Evolutionary conservation across 2,888 invertebrate genomes (phyloP), one percentile per base, ranked within the genome.

Genomic region (Stramonita haemastoma): DNA sequence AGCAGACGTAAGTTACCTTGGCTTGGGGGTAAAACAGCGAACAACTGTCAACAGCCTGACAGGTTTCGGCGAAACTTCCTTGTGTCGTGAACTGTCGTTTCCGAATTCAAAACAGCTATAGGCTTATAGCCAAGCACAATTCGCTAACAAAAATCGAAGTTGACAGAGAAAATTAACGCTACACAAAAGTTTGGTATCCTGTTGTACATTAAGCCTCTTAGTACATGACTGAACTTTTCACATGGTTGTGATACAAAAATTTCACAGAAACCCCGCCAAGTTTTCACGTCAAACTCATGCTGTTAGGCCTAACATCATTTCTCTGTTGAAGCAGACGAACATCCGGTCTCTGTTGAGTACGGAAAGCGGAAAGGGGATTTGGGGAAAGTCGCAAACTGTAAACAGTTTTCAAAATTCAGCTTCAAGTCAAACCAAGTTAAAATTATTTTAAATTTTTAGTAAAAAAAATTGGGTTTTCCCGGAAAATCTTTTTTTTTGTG

Each of bases 301-400:
- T 46, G 32, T n/a, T n/a, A 73, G n/a, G 13, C 22, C 13, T 46
- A 13, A 83, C 36, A 26, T 22, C 19, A 15, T 56, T 46, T 46
- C 46, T 46, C n/a, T 17, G 85, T 19, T 19, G 85, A 29, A 85
- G 85, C 56, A 56, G 85, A 85, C 56, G 57, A 29, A 85, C 56
- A 85, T 56, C 56, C 56, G 57, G 85, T n/a, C 17, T 29, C 77
- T 11, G 34, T 17, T 17, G 19, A 32, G 11, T 79, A 32, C 17
- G 34, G 77, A 79, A 79, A 79, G 15, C 77, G 77, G 77, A 32
- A 79, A 79, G 13, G 19, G 34, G 34, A 26, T n/a, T n/a, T 79
- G 77, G 77, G 77, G 17, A 34, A 79, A 32, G 77, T 79, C 77
- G 77, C 26, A 34, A 79, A 79, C 77, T n/a, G n/a, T 73, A 73